A percentile compares a stretch with the other conserved stretches of the same genome.
Evolutionary conservation across 2,113 vertebrate genomes (phyloP).

Genomic region (Eidolon helvum): DNA sequence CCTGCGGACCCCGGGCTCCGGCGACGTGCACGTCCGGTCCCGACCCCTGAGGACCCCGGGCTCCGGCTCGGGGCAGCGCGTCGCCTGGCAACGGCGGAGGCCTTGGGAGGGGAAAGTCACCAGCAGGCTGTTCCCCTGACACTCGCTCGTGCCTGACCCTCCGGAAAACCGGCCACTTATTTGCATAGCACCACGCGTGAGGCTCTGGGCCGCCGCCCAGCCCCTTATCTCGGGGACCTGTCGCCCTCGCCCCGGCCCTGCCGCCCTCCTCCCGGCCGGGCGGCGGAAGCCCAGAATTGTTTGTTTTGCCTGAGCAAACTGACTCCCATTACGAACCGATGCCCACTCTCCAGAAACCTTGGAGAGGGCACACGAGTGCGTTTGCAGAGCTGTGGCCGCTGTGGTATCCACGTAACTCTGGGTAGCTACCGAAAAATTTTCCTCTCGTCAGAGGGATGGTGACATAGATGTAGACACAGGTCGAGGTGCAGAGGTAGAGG

Average conservation of each 20-base stretch:
- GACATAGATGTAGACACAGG: fast-evolving
- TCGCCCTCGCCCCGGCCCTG: too few relatives aligned
- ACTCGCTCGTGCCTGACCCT: constrained; percentile 66
- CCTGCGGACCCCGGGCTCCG: too few relatives aligned
- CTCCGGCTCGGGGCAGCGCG: not conserved
- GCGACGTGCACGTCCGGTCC: too few relatives aligned
- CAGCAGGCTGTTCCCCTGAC: constrained; percentile 60
- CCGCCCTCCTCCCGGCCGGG: too few relatives aligned
- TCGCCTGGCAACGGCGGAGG: constrained; percentile 83
- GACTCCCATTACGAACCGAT: constrained; percentile 79
- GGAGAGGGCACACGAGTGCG: constrained; percentile 80
- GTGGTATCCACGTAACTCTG: constrained; percentile 19
- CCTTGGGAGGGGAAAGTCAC: constrained; percentile 62
- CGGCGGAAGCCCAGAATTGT: constrained; percentile 67
- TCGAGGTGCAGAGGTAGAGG: not conserved
- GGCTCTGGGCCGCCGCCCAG: not conserved
- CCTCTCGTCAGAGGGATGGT: not conserved
- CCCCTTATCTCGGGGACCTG: too few relatives aligned
- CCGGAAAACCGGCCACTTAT: constrained; percentile 80
- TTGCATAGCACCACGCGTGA: constrained; percentile 77
- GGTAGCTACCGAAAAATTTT: not conserved
- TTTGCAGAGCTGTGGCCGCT: not conserved
- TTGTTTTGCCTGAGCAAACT: constrained; percentile 86
- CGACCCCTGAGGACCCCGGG: too few relatives aligned
- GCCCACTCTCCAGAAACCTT: constrained; percentile 82